phyloP scores from a whole-genome alignment of 2,113 vertebrate genomes.

The Mesitornis unicolor region DNA sequence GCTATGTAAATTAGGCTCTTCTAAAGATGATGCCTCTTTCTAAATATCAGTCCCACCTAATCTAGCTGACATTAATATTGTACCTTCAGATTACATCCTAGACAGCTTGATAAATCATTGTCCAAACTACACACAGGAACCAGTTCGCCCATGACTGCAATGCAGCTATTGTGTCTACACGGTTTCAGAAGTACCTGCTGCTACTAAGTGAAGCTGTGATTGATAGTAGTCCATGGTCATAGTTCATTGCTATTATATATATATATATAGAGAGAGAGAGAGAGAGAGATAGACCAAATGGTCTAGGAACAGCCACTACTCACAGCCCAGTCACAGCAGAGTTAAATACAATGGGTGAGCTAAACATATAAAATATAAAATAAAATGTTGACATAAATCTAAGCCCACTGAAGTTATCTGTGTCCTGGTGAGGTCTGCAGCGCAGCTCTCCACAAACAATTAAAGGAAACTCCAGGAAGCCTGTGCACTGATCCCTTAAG shows the following conservation, averaged over 20 bases:
- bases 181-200: not conserved
- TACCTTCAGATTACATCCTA: not conserved
- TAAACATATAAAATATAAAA: not conserved
- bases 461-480: constrained; percentile 72
- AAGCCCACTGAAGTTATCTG: not conserved
- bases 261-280: no score
- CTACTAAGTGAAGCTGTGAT: not conserved
- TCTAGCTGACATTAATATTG: not conserved
- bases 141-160: not conserved
- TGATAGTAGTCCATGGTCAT: not conserved
- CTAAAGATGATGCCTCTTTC: not conserved
- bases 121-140: not conserved
- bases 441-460: constrained; percentile 62
- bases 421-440: not conserved
- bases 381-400: constrained; percentile 35
- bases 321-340: not conserved
- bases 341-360: not conserved
- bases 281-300: no score
- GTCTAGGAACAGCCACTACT: not conserved
- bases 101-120: not conserved
- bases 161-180: not conserved
- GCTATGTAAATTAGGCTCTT: not conserved
- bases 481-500: constrained; percentile 38
- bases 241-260: no score
- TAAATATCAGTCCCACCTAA: not conserved